These are phyloP conservation scores for Cryptus viduatorius DNA, from an alignment of 2,888 invertebrate species.

Conservation along the genomic window DNA sequence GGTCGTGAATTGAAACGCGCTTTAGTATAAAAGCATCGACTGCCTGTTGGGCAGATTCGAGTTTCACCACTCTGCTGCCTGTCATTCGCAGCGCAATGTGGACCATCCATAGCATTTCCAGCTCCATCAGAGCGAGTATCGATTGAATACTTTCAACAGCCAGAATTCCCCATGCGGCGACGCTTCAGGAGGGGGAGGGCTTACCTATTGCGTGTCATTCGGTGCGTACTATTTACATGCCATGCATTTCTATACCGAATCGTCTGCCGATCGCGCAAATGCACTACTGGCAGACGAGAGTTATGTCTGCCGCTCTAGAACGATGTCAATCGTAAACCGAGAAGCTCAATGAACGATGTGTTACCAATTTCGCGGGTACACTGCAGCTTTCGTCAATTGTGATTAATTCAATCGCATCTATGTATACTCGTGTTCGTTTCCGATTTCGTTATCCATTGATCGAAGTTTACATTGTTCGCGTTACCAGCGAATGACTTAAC, in stretches of 20 bases:
- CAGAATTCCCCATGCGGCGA: slow-evolving; percentile 18
- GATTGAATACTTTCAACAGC: slow-evolving; percentile 52
- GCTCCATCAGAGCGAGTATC: slow-evolving; percentile 38
- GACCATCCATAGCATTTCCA: slow-evolving; percentile 42
- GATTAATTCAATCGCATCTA: slow-evolving; percentile 39
- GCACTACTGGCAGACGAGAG: slow-evolving; percentile 14
- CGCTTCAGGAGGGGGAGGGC: neutral
- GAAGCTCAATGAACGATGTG: slow-evolving; percentile 48
- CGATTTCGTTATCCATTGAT: neutral
- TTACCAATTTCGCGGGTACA: slow-evolving; percentile 41
- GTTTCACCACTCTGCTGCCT: slow-evolving; percentile 37
- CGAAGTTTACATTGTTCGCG: neutral
- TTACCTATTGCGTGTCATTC: slow-evolving; percentile 44
- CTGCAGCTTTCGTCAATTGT: slow-evolving; percentile 29
- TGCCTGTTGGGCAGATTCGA: slow-evolving; percentile 41
- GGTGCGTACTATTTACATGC: slow-evolving; percentile 57
- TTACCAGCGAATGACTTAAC: neutral
- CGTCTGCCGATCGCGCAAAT: slow-evolving; percentile 30
- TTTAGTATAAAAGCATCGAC: slow-evolving; percentile 34
- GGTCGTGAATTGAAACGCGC: slow-evolving; percentile 28
- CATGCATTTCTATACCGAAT: slow-evolving; percentile 54
- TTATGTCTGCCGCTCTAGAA: slow-evolving; percentile 7
- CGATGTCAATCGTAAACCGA: slow-evolving; percentile 38
- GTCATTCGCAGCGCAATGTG: slow-evolving; percentile 59
- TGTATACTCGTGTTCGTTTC: slow-evolving; percentile 29